Conservation (phyloP, 2,797 vertebrate genomes). For the Eutrigla gurnardus region DNA sequence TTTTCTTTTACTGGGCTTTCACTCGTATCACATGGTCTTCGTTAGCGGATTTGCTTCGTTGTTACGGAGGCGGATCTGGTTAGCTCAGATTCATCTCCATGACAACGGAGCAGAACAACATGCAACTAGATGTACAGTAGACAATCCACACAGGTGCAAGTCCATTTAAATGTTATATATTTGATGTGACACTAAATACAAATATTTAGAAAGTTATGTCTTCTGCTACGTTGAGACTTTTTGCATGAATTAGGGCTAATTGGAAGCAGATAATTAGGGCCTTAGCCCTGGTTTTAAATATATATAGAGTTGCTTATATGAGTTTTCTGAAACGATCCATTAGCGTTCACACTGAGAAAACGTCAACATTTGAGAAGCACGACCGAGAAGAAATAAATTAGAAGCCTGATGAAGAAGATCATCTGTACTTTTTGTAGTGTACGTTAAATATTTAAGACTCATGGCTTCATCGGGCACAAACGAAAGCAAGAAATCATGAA, state of each 20-base stretch:
- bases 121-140: too few species aligned
- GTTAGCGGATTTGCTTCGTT: slow-evolving; percentile 9
- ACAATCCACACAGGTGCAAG: background rate
- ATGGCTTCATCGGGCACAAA: slow-evolving; percentile 1
- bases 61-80: slow-evolving; percentile 23
- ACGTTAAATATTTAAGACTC: background rate
- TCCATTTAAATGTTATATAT: background rate
- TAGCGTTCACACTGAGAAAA: too few species aligned
- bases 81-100: slow-evolving; percentile 21
- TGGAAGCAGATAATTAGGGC: too few species aligned
- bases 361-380: too few species aligned
- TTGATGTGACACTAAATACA: background rate
- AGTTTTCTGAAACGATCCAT: too few species aligned
- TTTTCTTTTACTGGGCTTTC: background rate
- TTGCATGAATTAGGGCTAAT: background rate
- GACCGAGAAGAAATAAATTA: background rate
- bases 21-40: background rate
- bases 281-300: too few species aligned
- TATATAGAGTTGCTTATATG: too few species aligned
- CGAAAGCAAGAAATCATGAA: background rate
- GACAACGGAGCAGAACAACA: background rate
- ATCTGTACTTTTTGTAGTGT: background rate
- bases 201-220: background rate
- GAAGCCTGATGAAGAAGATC: background rate
- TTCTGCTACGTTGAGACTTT: background rate